A percentile compares a stretch with the other conserved stretches of the same genome.
Evolutionary conservation across 2,797 vertebrate species (phyloP).

Genomic region (Borostomias antarcticus): DNA sequence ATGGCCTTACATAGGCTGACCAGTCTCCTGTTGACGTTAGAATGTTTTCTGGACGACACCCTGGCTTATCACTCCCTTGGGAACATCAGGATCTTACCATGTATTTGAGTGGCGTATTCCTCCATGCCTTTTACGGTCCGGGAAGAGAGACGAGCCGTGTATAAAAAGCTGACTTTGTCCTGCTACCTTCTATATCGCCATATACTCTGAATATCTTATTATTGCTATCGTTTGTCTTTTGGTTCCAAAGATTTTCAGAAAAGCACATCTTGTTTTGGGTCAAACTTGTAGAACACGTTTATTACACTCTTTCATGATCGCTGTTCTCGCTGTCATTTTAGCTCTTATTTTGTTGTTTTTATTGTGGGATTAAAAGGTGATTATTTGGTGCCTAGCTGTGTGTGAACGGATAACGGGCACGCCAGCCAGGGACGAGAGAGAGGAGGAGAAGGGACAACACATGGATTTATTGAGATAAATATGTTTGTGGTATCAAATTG

Average conservation of each 20-base stretch:
- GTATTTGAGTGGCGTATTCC: slow-evolving; percentile 38
- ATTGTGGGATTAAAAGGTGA: slow-evolving; percentile 29
- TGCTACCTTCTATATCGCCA: slow-evolving; percentile 52
- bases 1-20: background rate
- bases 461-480: slow-evolving; percentile 20
- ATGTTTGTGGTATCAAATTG: slow-evolving; percentile 14
- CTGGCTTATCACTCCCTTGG: too few species aligned
- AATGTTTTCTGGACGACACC: background rate
- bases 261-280: slow-evolving; percentile 60
- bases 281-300: slow-evolving; percentile 58
- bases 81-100: background rate
- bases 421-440: slow-evolving; percentile 1
- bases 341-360: slow-evolving; percentile 37
- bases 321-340: slow-evolving; percentile 44
- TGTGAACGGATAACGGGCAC: background rate
- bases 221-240: slow-evolving; percentile 59
- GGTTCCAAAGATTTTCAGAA: slow-evolving; percentile 75
- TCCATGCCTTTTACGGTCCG: slow-evolving; percentile 36
- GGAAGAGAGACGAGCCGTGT: slow-evolving; percentile 23
- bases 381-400: background rate
- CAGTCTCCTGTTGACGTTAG: too few species aligned
- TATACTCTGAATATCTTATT: slow-evolving; percentile 59
- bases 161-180: slow-evolving; percentile 44
- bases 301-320: slow-evolving; percentile 41
- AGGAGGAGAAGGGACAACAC: background rate